phyloP scores from a whole-genome alignment of 2,888 invertebrate species.

The Apodemia duryi region DNA sequence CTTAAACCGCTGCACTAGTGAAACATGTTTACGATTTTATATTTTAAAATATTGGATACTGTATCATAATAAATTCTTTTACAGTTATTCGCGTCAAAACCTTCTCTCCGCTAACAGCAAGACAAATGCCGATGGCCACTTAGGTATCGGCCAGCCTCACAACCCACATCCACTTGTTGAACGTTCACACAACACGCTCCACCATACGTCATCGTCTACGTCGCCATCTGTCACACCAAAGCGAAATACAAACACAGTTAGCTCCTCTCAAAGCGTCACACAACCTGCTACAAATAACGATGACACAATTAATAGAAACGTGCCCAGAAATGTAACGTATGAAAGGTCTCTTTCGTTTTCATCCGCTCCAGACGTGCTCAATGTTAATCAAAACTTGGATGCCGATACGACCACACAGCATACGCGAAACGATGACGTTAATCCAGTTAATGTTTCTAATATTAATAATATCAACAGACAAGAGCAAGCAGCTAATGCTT shows the following conservation, averaged over 20 bases:
- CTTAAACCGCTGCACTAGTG: not conserved
- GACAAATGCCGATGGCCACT: slow-evolving; percentile 82
- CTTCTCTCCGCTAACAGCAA: slow-evolving; percentile 87
- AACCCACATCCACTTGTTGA: slow-evolving; percentile 72
- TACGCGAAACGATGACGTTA: slow-evolving; percentile 39
- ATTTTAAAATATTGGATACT: not conserved
- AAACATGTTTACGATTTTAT: not conserved
- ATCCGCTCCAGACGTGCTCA: slow-evolving; percentile 79
- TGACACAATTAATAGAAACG: slow-evolving; percentile 35
- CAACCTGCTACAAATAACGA: slow-evolving; percentile 35
- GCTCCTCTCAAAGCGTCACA: slow-evolving; percentile 33
- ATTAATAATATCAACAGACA: slow-evolving; percentile 56
- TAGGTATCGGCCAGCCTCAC: slow-evolving; percentile 55
- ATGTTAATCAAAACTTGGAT: slow-evolving; percentile 69
- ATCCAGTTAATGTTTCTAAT: slow-evolving; percentile 45
- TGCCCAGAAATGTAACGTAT: slow-evolving; percentile 53
- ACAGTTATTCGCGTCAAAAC: slow-evolving; percentile 93
- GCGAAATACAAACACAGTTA: slow-evolving; percentile 53
- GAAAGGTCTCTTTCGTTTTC: slow-evolving; percentile 69
- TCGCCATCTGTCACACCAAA: slow-evolving; percentile 55
- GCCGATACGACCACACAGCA: slow-evolving; percentile 37
- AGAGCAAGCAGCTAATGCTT: slow-evolving; percentile 46
- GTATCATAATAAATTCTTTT: slow-evolving; percentile 38
- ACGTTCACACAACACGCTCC: slow-evolving; percentile 76
- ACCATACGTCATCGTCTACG: slow-evolving; percentile 50